phyloP scores from a whole-genome alignment of 2,888 invertebrate species.

The Endotricha flammealis region DNA sequence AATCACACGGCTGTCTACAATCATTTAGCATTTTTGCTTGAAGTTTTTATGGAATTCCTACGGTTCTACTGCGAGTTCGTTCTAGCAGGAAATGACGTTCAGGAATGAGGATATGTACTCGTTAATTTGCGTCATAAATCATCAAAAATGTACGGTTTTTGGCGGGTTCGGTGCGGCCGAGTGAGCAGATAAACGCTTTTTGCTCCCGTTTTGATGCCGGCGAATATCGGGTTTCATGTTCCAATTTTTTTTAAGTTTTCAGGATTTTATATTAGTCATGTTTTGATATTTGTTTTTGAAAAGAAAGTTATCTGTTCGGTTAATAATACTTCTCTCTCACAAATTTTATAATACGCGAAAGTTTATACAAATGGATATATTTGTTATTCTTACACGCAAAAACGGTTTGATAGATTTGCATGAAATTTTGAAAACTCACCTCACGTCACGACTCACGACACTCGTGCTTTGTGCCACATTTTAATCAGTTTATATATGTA shows the following conservation, averaged over 20 bases:
- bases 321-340: too few species aligned
- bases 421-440: too few species aligned
- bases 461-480: too few species aligned
- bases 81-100: conserved; percentile 76
- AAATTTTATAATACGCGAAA: too few species aligned
- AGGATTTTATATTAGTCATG: conserved; percentile 10
- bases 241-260: conserved; percentile 26
- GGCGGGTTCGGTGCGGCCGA: conserved; percentile 39
- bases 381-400: too few species aligned
- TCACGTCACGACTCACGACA: too few species aligned
- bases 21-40: conserved; percentile 45
- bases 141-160: conserved; percentile 68
- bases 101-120: conserved; percentile 77
- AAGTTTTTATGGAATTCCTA: conserved; percentile 51
- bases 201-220: conserved; percentile 44
- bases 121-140: conserved; percentile 78
- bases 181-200: conserved; percentile 54
- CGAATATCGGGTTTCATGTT: conserved; percentile 52
- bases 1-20: conserved; percentile 25
- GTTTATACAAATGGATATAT: too few species aligned
- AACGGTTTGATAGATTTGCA: too few species aligned
- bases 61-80: conserved; percentile 55
- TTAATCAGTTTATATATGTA: too few species aligned
- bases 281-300: neutral
- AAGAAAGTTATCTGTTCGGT: too few species aligned